Evolutionary conservation across 2,113 vertebrate genomes (phyloP), one percentile per base, ranked within the genome.

Genomic region (Pionites leucogaster): DNA sequence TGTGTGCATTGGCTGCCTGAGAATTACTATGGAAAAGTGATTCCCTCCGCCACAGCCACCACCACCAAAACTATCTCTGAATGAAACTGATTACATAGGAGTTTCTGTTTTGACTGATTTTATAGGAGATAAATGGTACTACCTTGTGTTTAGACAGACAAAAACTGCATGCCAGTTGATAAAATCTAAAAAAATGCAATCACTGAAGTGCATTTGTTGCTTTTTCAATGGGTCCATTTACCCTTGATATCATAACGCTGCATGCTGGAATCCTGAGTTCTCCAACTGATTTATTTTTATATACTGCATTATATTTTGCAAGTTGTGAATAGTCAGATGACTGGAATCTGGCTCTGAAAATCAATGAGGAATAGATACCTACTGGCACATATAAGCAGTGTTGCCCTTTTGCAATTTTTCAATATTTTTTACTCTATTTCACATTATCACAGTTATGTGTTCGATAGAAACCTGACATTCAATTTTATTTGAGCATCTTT

Each of bases 31-130:
- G 83, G 81, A 65, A 87, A 94, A 96, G 93, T 60, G 87, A 87
- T 93, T 95, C 93, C 88, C 90, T 86, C 41, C 2, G 1, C 63
- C 39, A 22, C 44, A 44, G 57, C 37, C 55, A 78, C 50, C 59
- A 78, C 41, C 75, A 87, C 47, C 52, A 71, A 55, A 88, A 41
- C 72, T 69, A 68, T 52, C 82, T 29, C 92, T 71, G 86, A 92
- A 80, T 92, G 93, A 96, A 83, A 83, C 50, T 92, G 88, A 97
- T 92, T 93, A 94, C 82, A 88, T 5, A 94, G 90, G 82, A 92
- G 70, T 88, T 96, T 92, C 94, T 96, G 84, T 97, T 97, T 92
- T 95, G 93, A 96, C 82, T 93, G 88, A 82, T 89, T 95, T 87
- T 94, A 87, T 87, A 86, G 79, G 49, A 85, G 79, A 93, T 90